Conservation (phyloP, 2,113 vertebrate genomes). For the Caracal caracal region DNA sequence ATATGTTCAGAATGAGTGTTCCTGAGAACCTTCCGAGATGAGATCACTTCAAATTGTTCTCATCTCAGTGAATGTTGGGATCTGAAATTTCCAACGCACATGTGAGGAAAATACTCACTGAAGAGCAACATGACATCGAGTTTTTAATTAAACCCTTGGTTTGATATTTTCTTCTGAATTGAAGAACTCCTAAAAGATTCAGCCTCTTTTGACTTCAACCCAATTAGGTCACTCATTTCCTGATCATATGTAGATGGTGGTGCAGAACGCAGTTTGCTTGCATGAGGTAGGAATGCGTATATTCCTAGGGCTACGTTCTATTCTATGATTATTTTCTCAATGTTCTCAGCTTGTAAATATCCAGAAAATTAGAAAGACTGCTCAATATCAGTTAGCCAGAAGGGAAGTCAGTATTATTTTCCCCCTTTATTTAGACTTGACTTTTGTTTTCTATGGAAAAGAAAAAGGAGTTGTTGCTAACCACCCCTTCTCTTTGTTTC, state of each 20-base stretch:
- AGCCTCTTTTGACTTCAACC: not conserved
- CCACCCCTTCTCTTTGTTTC: not conserved
- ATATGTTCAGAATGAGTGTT: conserved; percentile 76
- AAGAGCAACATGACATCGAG: not conserved
- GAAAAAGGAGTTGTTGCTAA: conserved; percentile 7
- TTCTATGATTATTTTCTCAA: conserved; percentile 14
- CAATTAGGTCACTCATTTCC: conserved; percentile 69
- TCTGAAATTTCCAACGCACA: conserved; percentile 8
- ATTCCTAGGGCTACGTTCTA: conserved; percentile 14
- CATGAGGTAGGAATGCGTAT: conserved; percentile 62
- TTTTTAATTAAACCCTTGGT: not conserved
- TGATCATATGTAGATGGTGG: conserved; percentile 65
- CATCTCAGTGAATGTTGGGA: not conserved
- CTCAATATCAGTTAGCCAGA: conserved; percentile 27
- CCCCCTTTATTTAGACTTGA: not conserved
- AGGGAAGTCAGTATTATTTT: conserved; percentile 20
- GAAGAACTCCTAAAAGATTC: conserved; percentile 9
- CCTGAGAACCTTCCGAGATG: conserved; percentile 22
- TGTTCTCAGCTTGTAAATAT: conserved; percentile 32
- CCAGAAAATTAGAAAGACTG: conserved; percentile 26
- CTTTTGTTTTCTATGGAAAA: conserved; percentile 25
- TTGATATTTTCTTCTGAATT: not conserved
- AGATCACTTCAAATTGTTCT: not conserved
- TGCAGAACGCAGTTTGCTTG: conserved; percentile 46
- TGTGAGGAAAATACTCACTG: not conserved